Evolutionary conservation across 2,113 vertebrate genomes (phyloP), one percentile per base, ranked within the genome.

Genomic region (Melanotaenia duboulayi): DNA sequence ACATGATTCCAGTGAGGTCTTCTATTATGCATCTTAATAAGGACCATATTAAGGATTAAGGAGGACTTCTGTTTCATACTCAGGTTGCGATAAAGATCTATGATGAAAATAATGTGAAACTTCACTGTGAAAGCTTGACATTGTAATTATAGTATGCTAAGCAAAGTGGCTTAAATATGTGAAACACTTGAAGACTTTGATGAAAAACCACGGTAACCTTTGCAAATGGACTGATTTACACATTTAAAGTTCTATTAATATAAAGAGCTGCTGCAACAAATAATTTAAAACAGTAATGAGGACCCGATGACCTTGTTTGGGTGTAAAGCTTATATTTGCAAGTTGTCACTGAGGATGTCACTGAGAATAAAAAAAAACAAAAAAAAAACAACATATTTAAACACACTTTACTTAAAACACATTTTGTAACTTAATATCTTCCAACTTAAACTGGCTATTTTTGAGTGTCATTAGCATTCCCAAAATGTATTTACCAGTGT

Each of bases 11-110:
- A n/a, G n/a, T n/a, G n/a, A n/a, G n/a, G n/a, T n/a, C n/a, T n/a
- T n/a, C n/a, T n/a, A n/a, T n/a, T n/a, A n/a, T n/a, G n/a, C n/a
- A n/a, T n/a, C 1, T 48, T 7, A 7, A 48, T 48, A 17, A 19
- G 7, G 40, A 42, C 12, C 13, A 42, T 16, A 42, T 48, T 48
- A 7, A 48, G 17, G 17, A 5, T 48, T 48, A 17, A 48, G 13
- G n/a, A 20, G 11, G 35, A 22, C 19, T 58, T 58, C 24, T 42
- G 35, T 14, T n/a, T 69, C 20, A 24, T 70, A 11, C 17, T 24
- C 44, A 40, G 11, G 44, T 12, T 60, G 14, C 50, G 25, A 39
- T 25, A 44, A 0, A 60, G 22, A 60, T 0, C 11, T 0, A 28
- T 25, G 25, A 2, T 11, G 14, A 24, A 65, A 49, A 49, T 49